Percentiles rank a stretch among this genome's conserved stretches.
phyloP scores from a whole-genome alignment of 2,797 vertebrate genomes.

The Lepus townsendii region DNA sequence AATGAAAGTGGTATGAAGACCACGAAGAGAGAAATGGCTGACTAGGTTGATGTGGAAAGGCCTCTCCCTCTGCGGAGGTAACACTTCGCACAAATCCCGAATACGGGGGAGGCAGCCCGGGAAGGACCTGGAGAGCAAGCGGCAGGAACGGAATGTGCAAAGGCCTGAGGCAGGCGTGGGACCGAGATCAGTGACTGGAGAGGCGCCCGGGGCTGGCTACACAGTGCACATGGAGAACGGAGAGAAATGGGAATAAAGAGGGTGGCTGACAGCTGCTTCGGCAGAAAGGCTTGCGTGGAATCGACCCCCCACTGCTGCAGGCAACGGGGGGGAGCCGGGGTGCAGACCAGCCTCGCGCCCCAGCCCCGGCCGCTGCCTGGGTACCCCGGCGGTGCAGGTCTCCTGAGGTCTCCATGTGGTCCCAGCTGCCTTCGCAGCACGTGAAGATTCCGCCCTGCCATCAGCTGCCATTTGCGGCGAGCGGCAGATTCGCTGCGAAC shows the following conservation, averaged over 20 bases:
- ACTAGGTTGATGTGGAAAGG: neutral
- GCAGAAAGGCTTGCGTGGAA: neutral
- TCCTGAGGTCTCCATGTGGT: neutral
- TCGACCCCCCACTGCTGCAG: neutral
- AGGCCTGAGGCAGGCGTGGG: neutral
- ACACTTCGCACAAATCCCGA: neutral
- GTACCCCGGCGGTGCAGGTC: neutral
- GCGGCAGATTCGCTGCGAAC: conserved; percentile 52
- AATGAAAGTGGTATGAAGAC: neutral
- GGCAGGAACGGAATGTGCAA: neutral
- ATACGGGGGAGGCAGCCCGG: neutral
- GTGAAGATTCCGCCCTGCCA: neutral
- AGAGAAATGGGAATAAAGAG: neutral
- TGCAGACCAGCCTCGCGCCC: neutral
- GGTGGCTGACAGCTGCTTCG: neutral
- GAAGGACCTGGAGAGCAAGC: neutral
- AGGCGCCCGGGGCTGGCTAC: neutral
- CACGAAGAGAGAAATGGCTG: neutral
- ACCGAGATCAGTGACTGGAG: neutral
- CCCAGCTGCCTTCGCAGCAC: neutral
- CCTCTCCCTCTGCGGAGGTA: too few species aligned
- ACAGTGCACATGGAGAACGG: neutral
- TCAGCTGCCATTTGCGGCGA: neutral
- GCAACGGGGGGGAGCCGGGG: neutral
- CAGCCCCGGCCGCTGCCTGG: neutral